Evolutionary conservation across 1,140 invertebrate genomes (phyloP).

Genomic region (Nebria ingens): DNA sequence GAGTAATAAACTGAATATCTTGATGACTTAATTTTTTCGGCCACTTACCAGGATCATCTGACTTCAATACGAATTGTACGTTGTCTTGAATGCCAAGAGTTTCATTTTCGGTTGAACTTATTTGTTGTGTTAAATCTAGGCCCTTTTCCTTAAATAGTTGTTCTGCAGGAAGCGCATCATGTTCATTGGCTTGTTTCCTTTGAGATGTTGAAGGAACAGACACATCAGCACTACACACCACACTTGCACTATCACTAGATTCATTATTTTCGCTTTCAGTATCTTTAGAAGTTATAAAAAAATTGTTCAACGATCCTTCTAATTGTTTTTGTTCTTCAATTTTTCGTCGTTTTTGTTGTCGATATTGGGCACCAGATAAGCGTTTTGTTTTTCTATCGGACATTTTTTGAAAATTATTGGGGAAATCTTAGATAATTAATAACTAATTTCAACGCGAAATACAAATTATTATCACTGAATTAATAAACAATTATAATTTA

Average conservation of each 20-base stretch:
- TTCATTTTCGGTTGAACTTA: not conserved
- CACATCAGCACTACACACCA: not conserved
- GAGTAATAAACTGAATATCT: not conserved
- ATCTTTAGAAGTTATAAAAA: slow-evolving; percentile 7
- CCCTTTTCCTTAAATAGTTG: not conserved
- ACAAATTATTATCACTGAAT: too few species aligned
- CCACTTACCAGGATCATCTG: slow-evolving; percentile 6
- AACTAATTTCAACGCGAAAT: too few species aligned
- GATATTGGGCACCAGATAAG: not conserved
- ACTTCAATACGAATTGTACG: not conserved
- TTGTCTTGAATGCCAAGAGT: slow-evolving; percentile 1
- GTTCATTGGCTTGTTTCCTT: not conserved
- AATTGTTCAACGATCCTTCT: not conserved
- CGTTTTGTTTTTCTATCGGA: not conserved
- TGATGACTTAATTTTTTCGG: not conserved
- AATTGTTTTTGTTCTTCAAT: slow-evolving; percentile 2
- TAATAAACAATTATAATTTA: too few species aligned
- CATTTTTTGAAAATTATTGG: not conserved
- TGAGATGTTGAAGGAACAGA: not conserved
- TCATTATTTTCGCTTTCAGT: slow-evolving; percentile 4
- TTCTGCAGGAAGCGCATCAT: not conserved
- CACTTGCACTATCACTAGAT: not conserved
- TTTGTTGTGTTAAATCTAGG: not conserved
- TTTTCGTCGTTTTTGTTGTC: not conserved
- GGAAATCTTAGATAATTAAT: too few species aligned